Conservation (phyloP, 2,113 vertebrate genomes). For the Micronycteris hirsuta region DNA sequence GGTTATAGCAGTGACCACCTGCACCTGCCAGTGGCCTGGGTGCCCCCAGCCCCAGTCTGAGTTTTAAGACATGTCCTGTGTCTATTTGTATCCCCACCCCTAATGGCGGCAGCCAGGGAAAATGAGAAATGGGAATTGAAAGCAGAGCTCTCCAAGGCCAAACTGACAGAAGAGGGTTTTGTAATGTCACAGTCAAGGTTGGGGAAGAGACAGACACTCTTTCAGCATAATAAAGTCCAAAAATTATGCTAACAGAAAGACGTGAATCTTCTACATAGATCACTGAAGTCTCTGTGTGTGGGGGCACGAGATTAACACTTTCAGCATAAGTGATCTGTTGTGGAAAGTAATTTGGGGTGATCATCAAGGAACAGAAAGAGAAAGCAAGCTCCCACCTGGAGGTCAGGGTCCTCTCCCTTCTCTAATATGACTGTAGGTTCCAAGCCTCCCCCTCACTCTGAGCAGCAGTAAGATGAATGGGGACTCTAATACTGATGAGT, state of each 20-base stretch:
- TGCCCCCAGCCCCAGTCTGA: not conserved
- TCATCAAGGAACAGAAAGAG: not conserved
- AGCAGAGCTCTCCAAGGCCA: slow-evolving; percentile 3
- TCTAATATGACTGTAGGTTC: not conserved
- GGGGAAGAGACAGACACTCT: slow-evolving; percentile 35
- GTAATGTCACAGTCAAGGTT: slow-evolving; percentile 41
- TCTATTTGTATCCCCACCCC: not conserved
- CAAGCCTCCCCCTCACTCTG: not conserved
- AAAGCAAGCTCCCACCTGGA: not conserved
- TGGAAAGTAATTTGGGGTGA: not conserved
- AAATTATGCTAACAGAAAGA: slow-evolving; percentile 8
- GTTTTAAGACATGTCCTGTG: not conserved
- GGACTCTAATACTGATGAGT: not conserved
- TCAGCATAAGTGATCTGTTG: not conserved
- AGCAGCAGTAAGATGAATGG: not conserved
- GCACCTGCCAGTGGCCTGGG: not conserved
- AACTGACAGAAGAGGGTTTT: not conserved
- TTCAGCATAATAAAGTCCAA: slow-evolving; percentile 26
- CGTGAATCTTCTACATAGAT: not conserved
- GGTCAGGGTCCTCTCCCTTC: not conserved
- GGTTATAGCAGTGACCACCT: not conserved
- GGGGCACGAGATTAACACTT: slow-evolving; percentile 32
- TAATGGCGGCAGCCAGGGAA: not conserved
- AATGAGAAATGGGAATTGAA: not conserved
- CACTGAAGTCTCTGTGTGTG: not conserved